Base-by-base conservation (phyloP, 2,113 vertebrate species). In the Vicugna pacos region DNA sequence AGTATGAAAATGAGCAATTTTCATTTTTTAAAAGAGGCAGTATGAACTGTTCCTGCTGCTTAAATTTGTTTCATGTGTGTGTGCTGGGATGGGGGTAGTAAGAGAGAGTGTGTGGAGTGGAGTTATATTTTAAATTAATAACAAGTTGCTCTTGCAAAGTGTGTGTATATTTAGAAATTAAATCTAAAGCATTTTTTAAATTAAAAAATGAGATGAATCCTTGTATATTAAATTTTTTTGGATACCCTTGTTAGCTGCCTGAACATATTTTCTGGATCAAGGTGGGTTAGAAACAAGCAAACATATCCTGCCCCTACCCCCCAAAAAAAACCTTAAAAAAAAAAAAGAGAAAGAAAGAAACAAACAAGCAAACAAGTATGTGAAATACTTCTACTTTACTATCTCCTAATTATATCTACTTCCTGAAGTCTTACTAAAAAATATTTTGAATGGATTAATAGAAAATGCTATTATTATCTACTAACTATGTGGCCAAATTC, bases 21-120 rank as follows among this genome's bases (percentile, higher is more conserved):
- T 95, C 93, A 86, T 96, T 94, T 95, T 95, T 94, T 75, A 89
- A 85, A 97, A 93, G 52, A 89, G 96, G 95, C 86, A 96, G 75
- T 93, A 87, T 89, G 82, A 97, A 97, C 73, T 92, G 95, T 94
- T 56, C 73, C 92, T 80, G 86, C 58, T 84, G 87, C 28, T 97
- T 75, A 91, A 67, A 89, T 97, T 92, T 90, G 52, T 76, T 87
- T 89, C 42, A 54, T 24, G 11, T 56, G 4, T 93, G 69, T 70
- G 46, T 69, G 16, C 64, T 60, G 35, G 26, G 15, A 56, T 80
- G 28, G 4, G 46, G 12, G 30, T 82, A 22, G 58, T 67, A 67
- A 77, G 22, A 52, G 65, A 81, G 32, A 42, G 48, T 22, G 32
- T 6, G 30, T 46, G 2, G 13, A 65, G 14, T 4, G 16, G 24